Conservation (phyloP, 2,797 vertebrate genomes). For the Coreius guichenoti region DNA sequence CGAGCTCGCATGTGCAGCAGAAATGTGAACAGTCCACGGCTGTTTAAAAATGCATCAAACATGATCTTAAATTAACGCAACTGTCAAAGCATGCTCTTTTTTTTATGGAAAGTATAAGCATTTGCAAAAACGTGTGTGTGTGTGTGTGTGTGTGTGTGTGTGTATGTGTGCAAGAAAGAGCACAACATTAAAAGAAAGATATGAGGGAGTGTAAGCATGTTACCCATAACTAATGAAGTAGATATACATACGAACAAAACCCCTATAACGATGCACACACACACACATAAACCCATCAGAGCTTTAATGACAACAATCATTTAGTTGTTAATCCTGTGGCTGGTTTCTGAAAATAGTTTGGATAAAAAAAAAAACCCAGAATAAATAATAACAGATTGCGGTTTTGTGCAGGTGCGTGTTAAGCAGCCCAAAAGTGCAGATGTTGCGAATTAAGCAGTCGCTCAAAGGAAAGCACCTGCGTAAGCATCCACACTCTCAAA, state of each 20-base stretch:
- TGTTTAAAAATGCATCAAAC: constrained; percentile 86
- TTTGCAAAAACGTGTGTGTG: constrained; percentile 39
- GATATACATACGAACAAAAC: not conserved
- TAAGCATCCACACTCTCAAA: constrained; percentile 82
- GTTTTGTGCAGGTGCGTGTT: constrained; percentile 58
- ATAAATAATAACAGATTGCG: constrained; percentile 41
- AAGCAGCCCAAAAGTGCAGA: constrained; percentile 68
- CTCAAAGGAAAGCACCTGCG: constrained; percentile 81
- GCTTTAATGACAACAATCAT: not conserved
- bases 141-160: not conserved
- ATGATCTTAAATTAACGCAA: constrained; percentile 77
- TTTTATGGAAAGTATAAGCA: constrained; percentile 61
- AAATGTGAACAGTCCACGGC: constrained; percentile 76
- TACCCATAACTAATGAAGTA: constrained; percentile 15
- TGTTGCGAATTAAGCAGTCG: constrained; percentile 67
- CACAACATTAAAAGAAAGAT: not conserved
- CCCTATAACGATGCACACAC: not conserved
- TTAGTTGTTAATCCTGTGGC: constrained; percentile 16
- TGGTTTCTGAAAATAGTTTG: constrained; percentile 42
- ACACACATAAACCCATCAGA: not conserved
- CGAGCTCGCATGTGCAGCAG: constrained; percentile 74
- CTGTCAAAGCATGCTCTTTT: constrained; percentile 69
- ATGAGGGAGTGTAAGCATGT: not conserved
- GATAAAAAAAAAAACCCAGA: not conserved
- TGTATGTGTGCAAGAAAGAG: not conserved